phyloP scores from a whole-genome alignment of 1,140 invertebrate genomes.

The Trichogramma pretiosum region DNA sequence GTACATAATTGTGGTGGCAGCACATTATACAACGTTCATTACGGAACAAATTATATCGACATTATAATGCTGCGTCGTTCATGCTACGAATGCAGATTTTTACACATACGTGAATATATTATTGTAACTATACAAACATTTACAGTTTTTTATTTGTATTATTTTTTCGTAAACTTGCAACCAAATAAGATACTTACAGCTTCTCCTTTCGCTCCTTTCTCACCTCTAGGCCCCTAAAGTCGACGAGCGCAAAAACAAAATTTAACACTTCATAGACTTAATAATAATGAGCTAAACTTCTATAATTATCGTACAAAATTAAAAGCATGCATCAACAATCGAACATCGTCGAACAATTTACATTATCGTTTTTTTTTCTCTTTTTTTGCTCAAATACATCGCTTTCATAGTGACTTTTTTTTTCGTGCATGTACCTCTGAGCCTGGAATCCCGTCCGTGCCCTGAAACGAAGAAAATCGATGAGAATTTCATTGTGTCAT shows the following conservation, averaged over 20 bases:
- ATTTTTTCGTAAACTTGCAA: no score
- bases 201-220: conserved; percentile 80
- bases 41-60: not conserved
- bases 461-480: conserved; percentile 61
- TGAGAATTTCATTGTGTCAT: no score
- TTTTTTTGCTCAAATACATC: not conserved
- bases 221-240: conserved; percentile 76
- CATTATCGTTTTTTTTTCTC: conserved; percentile 10
- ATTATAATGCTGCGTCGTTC: conserved; percentile 17
- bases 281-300: no score
- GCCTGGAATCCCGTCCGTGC: conserved; percentile 85
- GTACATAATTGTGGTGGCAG: conserved; percentile 31
- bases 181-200: conserved; percentile 60
- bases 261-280: no score
- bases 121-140: no score
- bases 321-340: no score
- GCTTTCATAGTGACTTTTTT: no score
- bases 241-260: no score
- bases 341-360: no score
- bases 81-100: conserved; percentile 1
- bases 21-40: conserved; percentile 27
- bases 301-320: no score
- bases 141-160: no score
- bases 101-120: not conserved
- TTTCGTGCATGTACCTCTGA: conserved; percentile 59